Percentiles rank a stretch among this genome's conserved stretches.
These are phyloP conservation scores for Lophius piscatorius DNA, from an alignment of 2,113 vertebrate species.

Conservation along the genomic window DNA sequence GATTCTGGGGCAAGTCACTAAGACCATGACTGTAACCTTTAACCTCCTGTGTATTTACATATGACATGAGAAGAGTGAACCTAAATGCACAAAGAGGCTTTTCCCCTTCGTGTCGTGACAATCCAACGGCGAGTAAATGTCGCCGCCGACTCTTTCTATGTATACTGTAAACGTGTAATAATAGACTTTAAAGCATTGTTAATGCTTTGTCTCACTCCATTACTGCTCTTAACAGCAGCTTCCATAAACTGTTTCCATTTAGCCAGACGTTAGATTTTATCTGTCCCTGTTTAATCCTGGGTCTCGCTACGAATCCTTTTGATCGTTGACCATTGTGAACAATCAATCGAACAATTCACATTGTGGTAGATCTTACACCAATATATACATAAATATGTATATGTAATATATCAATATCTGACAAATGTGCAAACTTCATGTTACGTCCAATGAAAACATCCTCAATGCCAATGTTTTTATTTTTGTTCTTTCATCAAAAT, in stretches of 20 bases:
- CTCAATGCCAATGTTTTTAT: no score
- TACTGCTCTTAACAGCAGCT: slow-evolving; percentile 46
- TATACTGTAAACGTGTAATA: no score
- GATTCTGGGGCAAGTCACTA: slow-evolving; percentile 35
- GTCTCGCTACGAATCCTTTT: slow-evolving; percentile 28
- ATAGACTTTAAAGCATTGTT: slow-evolving; percentile 56
- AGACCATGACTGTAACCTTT: slow-evolving; percentile 25
- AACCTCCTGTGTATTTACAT: slow-evolving; percentile 28
- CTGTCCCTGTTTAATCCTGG: slow-evolving; percentile 42
- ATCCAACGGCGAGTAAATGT: slow-evolving; percentile 8
- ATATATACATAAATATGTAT: no score
- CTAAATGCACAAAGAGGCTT: slow-evolving; percentile 58
- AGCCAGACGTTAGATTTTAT: slow-evolving; percentile 39
- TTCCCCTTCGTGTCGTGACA: slow-evolving; percentile 42
- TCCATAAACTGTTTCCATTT: slow-evolving; percentile 47
- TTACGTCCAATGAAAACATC: no score
- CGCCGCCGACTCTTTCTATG: slow-evolving; percentile 16
- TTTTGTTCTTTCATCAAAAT: no score
- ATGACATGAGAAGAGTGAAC: slow-evolving; percentile 28
- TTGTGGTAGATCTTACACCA: not conserved
- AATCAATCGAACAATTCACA: slow-evolving; percentile 1
- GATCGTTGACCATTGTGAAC: slow-evolving; percentile 32
- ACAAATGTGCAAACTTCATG: no score
- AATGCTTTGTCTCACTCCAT: slow-evolving; percentile 51
- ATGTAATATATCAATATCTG: no score